Evolutionary conservation across 2,797 vertebrate species (phyloP).

Genomic region (Allobates femoralis): DNA sequence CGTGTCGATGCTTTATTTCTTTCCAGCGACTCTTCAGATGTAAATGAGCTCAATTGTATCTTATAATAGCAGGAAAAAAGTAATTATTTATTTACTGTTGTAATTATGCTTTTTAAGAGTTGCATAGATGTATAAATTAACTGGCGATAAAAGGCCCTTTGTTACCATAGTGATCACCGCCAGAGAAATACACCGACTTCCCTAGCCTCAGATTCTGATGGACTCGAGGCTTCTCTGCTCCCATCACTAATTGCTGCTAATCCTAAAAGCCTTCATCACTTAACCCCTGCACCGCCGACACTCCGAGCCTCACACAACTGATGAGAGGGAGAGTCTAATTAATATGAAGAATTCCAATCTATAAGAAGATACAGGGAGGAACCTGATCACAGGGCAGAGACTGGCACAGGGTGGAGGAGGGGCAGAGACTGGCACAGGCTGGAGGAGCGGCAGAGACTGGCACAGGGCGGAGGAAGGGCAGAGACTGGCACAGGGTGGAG

Average conservation of each 20-base stretch:
- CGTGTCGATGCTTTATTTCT: conserved; percentile 3
- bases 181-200: conserved; percentile 1
- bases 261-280: neutral
- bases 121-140: conserved; percentile 14
- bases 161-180: conserved; percentile 30
- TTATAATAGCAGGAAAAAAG: conserved; percentile 30
- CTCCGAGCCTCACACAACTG: neutral
- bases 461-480: no score
- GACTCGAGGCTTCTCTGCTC: neutral
- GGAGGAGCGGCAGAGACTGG: no score
- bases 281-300: neutral
- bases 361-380: neutral
- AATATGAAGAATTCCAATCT: no score
- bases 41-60: conserved; percentile 44
- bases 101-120: conserved; percentile 18
- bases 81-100: conserved; percentile 45
- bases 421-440: no score
- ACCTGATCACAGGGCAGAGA: no score
- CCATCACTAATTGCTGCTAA: neutral
- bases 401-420: no score
- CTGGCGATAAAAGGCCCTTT: conserved; percentile 9
- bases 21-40: conserved; percentile 30
- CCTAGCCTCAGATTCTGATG: neutral
- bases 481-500: no score
- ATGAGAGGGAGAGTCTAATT: neutral